A percentile compares a stretch with the other conserved stretches of the same genome.
These are phyloP conservation scores for Melanostoma mellinum DNA, from an alignment of 2,888 invertebrate genomes.

Conservation along the genomic window DNA sequence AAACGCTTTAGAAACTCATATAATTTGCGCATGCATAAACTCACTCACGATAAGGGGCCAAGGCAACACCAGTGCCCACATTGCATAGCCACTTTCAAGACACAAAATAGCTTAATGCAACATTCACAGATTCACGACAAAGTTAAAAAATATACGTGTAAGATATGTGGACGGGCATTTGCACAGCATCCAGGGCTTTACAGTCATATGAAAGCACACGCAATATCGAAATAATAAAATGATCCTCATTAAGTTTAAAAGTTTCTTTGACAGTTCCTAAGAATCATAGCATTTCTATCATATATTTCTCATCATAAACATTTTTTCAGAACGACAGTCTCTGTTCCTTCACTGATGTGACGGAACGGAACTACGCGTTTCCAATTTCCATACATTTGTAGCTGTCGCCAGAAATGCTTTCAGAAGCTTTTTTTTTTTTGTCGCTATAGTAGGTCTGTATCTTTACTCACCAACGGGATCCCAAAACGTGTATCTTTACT, in stretches of 20 bases:
- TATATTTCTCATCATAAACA: no score
- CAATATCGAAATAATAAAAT: conserved; percentile 34
- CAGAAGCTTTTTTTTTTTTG: no score
- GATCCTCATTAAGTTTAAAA: not conserved
- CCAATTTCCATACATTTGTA: no score
- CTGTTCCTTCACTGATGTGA: no score
- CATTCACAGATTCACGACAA: conserved; percentile 69
- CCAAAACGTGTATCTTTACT: no score
- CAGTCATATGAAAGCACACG: conserved; percentile 72
- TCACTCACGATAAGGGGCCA: conserved; percentile 62
- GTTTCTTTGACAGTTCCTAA: no score
- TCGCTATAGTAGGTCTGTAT: no score
- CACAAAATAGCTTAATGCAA: conserved; percentile 52
- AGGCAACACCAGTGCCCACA: conserved; percentile 46
- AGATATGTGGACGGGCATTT: conserved; percentile 67
- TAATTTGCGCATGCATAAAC: conserved; percentile 58
- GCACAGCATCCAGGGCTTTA: conserved; percentile 72
- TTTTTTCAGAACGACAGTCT: no score
- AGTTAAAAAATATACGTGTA: conserved; percentile 68
- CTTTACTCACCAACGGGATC: no score
- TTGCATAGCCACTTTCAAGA: conserved; percentile 62
- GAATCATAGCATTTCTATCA: no score
- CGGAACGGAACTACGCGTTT: no score
- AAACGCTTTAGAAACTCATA: conserved; percentile 66
- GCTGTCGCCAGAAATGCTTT: no score